Conservation (phyloP, 2,888 invertebrate species). For the Muscina levida region DNA sequence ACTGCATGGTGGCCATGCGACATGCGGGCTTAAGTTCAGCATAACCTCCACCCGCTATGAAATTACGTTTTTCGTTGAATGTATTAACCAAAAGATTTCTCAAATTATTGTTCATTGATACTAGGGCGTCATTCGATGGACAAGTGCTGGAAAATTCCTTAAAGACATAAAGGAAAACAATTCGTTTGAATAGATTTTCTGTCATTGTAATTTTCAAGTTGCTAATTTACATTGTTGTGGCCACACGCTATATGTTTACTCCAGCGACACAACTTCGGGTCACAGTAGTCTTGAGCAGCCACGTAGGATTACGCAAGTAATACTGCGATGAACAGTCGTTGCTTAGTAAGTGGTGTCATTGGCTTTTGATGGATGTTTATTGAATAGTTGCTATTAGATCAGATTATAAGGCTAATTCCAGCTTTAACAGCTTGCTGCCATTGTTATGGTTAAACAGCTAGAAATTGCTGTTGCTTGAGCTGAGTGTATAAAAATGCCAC, state of each 20-base stretch:
- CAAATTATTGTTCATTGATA: not conserved
- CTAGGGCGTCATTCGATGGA: slow-evolving; percentile 8
- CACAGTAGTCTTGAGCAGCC: not conserved
- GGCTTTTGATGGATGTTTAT: no score
- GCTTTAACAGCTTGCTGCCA: no score
- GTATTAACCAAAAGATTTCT: slow-evolving; percentile 26
- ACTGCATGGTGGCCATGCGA: slow-evolving; percentile 74
- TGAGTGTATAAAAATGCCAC: no score
- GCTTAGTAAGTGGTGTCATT: no score
- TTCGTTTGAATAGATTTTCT: not conserved
- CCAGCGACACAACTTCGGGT: not conserved
- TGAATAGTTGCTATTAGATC: no score
- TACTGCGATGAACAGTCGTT: no score
- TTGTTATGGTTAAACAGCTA: no score
- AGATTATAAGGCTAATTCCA: no score
- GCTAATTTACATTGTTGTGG: not conserved
- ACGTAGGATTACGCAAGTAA: no score
- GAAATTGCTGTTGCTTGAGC: no score
- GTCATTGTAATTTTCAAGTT: no score
- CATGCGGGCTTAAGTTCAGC: slow-evolving; percentile 65
- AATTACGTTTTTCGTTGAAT: slow-evolving; percentile 61
- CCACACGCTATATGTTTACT: slow-evolving; percentile 7
- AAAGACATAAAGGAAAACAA: not conserved
- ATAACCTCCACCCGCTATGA: slow-evolving; percentile 58
- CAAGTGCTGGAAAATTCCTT: slow-evolving; percentile 48